Evolutionary conservation across 2,888 invertebrate species (phyloP).

Genomic region (Laspeyria flexula): DNA sequence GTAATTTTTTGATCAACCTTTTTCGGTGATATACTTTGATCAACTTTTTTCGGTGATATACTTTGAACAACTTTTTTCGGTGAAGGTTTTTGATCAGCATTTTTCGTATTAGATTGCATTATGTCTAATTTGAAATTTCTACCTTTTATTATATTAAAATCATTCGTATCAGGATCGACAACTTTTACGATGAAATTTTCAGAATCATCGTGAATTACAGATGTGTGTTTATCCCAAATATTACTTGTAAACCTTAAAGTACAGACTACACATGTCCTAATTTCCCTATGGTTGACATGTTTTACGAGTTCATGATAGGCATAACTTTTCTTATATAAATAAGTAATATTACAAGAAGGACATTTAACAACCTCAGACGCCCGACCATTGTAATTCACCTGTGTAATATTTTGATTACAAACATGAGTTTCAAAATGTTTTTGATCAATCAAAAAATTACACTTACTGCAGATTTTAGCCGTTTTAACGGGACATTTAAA

Average conservation of each 20-base stretch:
- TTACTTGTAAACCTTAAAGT: slow-evolving; percentile 17
- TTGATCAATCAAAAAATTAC: neutral
- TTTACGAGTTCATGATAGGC: neutral
- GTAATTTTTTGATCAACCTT: neutral
- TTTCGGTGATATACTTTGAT: neutral
- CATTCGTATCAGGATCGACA: neutral
- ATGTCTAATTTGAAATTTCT: neutral
- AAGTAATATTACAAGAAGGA: slow-evolving; percentile 13
- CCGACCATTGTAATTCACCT: neutral
- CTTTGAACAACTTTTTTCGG: neutral
- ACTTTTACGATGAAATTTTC: slow-evolving; percentile 22
- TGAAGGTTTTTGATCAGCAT: neutral
- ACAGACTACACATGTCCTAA: slow-evolving; percentile 3
- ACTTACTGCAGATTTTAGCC: neutral
- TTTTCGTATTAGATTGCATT: neutral
- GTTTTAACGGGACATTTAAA: neutral
- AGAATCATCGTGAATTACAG: neutral
- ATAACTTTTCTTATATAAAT: slow-evolving; percentile 9
- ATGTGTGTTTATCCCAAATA: slow-evolving; percentile 7
- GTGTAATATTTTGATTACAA: slow-evolving; percentile 3
- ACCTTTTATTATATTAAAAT: slow-evolving; percentile 5
- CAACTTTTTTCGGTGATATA: neutral
- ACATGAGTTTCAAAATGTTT: neutral
- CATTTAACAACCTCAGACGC: neutral
- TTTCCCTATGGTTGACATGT: neutral